phyloP scores from a whole-genome alignment of 2,113 vertebrate species.

The Amphilophus citrinellus region DNA sequence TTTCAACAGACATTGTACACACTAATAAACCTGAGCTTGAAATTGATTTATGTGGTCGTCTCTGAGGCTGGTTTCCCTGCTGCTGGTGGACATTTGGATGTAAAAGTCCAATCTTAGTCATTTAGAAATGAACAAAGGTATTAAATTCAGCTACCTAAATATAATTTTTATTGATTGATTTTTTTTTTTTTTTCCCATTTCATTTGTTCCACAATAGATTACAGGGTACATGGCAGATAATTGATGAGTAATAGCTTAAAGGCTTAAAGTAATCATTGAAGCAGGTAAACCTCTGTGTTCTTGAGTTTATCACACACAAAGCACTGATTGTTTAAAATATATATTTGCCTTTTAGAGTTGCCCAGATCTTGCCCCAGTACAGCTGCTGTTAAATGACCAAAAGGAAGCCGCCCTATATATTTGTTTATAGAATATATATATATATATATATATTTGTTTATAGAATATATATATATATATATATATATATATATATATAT shows the following conservation, averaged over 20 bases:
- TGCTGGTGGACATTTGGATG: neutral
- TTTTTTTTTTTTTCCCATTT: neutral
- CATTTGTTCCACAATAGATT: neutral
- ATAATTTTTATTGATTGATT: neutral
- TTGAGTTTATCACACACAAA: neutral
- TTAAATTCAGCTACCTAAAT: neutral
- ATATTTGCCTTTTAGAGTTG: too few relatives aligned
- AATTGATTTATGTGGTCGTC: conserved; percentile 23
- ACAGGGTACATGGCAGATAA: neutral
- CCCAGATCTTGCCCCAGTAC: too few relatives aligned
- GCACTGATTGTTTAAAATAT: too few relatives aligned
- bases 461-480: too few relatives aligned
- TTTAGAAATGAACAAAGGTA: neutral
- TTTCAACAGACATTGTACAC: conserved; percentile 8
- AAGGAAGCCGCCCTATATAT: neutral
- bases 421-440: too few relatives aligned
- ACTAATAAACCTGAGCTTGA: conserved; percentile 21
- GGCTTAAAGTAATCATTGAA: too few relatives aligned
- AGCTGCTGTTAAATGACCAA: too few relatives aligned
- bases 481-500: too few relatives aligned
- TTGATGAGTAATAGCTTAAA: neutral
- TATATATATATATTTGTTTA: too few relatives aligned
- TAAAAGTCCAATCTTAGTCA: neutral
- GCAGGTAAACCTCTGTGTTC: too few relatives aligned
- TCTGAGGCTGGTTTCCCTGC: neutral